Base-by-base conservation (phyloP, 1,140 invertebrate genomes). In the Venturia canescens region DNA sequence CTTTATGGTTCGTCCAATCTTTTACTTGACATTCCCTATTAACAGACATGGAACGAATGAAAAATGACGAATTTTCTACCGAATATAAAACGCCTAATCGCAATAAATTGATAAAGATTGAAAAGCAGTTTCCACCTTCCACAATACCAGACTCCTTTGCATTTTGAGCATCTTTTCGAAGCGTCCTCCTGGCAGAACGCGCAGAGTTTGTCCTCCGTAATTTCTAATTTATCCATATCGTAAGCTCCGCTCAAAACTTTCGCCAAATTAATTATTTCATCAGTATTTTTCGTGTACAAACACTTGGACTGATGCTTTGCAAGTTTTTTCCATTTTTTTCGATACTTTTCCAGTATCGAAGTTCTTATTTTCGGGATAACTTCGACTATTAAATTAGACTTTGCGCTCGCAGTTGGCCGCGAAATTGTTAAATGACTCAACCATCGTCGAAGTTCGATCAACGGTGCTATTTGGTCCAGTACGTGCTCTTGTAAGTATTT, bases 381-480 rank as follows among this genome's bases (percentile, higher is more conserved):
- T 93, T 96, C 95, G 3, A 96, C 86, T 23, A 93, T 84, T 74
- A 93, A 83, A 69, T 29, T 31, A 66, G 81, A 85, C 82, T 90
- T 86, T 15, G 83, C 78, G 27, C 83, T 88, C 11, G 86, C 83
- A 18, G 83, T 83, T 82, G 90, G 83, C 16, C 87, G 84, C 0
- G 87, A 85, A 7, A 93, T 79, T 18, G 89, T 90, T 31, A 94
- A 79, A 81, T 93, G 92, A 83, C 93, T 93, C 29, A 97, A 89
- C 90, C 94, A 96, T 88, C 94, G 93, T 89, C 96, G 95, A 6
- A 97, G 89, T 63, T 97, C 95, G 11, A 94, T 92, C 3, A 97
- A 88, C 15, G 96, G 95, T 1, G 96, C 93, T 77, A 97, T 90
- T 91, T 97, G 96, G 87, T 97, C 96, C 48, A 97, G 79, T 15